A percentile compares a stretch with the other conserved stretches of the same genome.
Conservation (phyloP, 2,797 vertebrate species). For the Meda fulgida region DNA sequence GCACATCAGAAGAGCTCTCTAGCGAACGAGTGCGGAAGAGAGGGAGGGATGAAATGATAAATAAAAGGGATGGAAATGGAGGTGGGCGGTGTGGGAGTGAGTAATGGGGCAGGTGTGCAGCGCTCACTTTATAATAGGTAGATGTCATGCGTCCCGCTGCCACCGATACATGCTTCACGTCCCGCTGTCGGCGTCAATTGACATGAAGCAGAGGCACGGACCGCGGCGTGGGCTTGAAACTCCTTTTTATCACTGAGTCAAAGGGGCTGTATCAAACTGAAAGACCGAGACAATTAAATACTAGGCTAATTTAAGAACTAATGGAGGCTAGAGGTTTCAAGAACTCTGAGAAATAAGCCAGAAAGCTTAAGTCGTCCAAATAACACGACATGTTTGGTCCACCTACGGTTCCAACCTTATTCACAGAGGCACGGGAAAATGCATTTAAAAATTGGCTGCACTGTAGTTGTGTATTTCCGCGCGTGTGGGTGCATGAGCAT, state of each 20-base stretch:
- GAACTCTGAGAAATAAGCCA: slow-evolving; percentile 22
- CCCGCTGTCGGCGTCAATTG: slow-evolving; percentile 47
- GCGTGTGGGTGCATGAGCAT: slow-evolving; percentile 45
- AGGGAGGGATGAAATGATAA: slow-evolving; percentile 33
- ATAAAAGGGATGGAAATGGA: slow-evolving; percentile 57
- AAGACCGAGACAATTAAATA: slow-evolving; percentile 49
- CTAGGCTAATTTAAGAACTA: slow-evolving; percentile 52
- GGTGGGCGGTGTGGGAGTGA: slow-evolving; percentile 52
- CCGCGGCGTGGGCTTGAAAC: slow-evolving; percentile 54
- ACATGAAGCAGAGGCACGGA: slow-evolving; percentile 37
- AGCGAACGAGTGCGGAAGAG: slow-evolving; percentile 31
- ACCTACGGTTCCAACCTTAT: slow-evolving; percentile 52
- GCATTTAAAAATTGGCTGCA: slow-evolving; percentile 33
- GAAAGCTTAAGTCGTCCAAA: slow-evolving; percentile 42
- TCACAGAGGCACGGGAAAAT: slow-evolving; percentile 25
- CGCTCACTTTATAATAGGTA: slow-evolving; percentile 36
- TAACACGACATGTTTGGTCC: slow-evolving; percentile 36
- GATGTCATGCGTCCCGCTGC: slow-evolving; percentile 45
- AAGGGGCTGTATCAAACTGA: slow-evolving; percentile 49
- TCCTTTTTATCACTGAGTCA: slow-evolving; percentile 47
- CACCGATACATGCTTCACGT: slow-evolving; percentile 1
- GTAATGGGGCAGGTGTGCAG: slow-evolving; percentile 52
- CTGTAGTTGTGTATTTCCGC: slow-evolving; percentile 22
- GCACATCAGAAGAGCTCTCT: slow-evolving; percentile 64
- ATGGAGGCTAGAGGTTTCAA: slow-evolving; percentile 45